Evolutionary conservation across 2,113 vertebrate genomes (phyloP).

Genomic region (Triplophysa rosa): DNA sequence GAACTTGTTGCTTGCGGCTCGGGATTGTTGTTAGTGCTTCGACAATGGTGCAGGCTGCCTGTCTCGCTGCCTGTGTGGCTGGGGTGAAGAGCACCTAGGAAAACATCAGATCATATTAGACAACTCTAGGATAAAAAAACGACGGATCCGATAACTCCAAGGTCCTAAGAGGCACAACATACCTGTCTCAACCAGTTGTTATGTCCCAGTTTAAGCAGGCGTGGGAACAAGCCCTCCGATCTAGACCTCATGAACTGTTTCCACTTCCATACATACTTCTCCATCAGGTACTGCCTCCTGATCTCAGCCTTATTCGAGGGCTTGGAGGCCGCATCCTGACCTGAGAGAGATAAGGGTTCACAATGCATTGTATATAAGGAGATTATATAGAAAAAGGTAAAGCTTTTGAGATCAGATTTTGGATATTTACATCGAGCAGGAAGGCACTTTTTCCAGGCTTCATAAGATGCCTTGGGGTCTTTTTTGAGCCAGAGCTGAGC

Average conservation of each 20-base stretch:
- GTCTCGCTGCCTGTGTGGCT: constrained; percentile 93
- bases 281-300: constrained; percentile 86
- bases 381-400: background rate
- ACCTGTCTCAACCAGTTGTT: constrained; percentile 98
- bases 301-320: constrained; percentile 86
- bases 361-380: background rate
- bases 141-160: background rate
- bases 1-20: constrained; percentile 95
- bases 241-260: constrained; percentile 90
- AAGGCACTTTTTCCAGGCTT: constrained; percentile 98
- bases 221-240: constrained; percentile 81
- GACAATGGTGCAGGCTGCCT: constrained; percentile 96
- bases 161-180: constrained; percentile 13
- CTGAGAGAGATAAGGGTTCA: constrained; percentile 51
- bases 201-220: constrained; percentile 93
- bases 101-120: background rate
- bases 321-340: constrained; percentile 82
- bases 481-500: constrained; percentile 98
- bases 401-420: background rate
- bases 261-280: constrained; percentile 98
- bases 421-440: constrained; percentile 85
- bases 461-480: constrained; percentile 94
- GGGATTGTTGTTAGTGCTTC: constrained; percentile 94
- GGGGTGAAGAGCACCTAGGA: constrained; percentile 95
- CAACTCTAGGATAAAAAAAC: background rate